phyloP scores from a whole-genome alignment of 2,797 vertebrate species.

The Cuniculus paca region DNA sequence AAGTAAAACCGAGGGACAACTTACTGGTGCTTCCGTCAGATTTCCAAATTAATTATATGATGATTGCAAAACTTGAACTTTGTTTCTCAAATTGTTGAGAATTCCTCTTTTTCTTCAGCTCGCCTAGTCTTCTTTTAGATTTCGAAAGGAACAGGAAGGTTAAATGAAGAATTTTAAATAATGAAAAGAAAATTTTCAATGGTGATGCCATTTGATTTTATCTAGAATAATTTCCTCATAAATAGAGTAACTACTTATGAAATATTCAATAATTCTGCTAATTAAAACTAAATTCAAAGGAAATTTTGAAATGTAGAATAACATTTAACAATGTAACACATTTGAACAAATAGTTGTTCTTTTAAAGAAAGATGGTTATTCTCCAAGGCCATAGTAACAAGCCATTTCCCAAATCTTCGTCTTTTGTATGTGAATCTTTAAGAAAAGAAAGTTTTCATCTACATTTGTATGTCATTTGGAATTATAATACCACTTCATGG shows the following conservation, averaged over 20 bases:
- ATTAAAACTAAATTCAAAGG: background rate
- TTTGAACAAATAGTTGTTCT: background rate
- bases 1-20: background rate
- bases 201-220: background rate
- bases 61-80: background rate
- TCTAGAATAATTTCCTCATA: background rate
- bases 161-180: background rate
- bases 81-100: background rate
- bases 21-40: background rate
- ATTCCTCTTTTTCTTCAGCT: background rate
- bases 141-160: background rate
- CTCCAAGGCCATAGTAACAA: background rate
- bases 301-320: background rate
- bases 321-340: background rate
- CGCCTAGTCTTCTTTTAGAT: background rate
- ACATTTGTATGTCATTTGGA: background rate
- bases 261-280: background rate
- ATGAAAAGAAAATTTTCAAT: background rate
- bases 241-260: background rate
- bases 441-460: background rate
- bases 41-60: background rate
- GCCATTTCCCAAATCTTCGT: background rate
- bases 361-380: background rate
- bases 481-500: background rate
- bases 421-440: background rate